Percentiles rank a stretch among this genome's conserved stretches.
phyloP scores from a whole-genome alignment of 1,140 invertebrate genomes.

The Solenopsis invicta region DNA sequence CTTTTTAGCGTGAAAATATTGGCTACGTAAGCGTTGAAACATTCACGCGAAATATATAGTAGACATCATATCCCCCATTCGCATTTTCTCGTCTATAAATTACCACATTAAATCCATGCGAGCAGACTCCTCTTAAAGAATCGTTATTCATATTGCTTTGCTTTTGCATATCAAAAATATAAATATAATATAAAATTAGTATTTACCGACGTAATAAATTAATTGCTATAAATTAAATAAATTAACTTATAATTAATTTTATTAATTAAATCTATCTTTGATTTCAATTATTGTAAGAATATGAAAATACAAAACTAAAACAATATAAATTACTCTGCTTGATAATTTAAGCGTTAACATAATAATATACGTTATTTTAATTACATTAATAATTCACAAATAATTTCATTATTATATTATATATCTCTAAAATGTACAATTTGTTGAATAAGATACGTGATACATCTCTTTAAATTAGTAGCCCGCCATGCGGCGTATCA shows the following conservation, averaged over 20 bases:
- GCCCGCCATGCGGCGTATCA: background rate
- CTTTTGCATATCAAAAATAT: background rate
- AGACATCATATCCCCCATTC: conserved; percentile 1
- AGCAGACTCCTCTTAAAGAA: too few relatives aligned
- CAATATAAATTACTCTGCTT: background rate
- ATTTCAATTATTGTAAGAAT: background rate
- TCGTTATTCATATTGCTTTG: background rate
- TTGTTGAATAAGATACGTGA: background rate
- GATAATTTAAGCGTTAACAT: background rate
- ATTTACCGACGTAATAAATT: background rate
- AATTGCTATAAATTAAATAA: background rate
- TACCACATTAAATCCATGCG: background rate
- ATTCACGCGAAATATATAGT: conserved; percentile 27
- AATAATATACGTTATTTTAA: background rate
- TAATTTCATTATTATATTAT: background rate
- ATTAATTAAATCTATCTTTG: conserved; percentile 15
- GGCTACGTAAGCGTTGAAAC: conserved; percentile 24
- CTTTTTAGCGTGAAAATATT: conserved; percentile 53
- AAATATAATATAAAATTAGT: background rate
- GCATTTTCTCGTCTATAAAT: conserved; percentile 25
- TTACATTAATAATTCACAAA: background rate
- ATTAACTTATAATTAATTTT: background rate
- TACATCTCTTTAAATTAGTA: conserved; percentile 24
- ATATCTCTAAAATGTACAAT: background rate
- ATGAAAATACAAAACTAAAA: background rate